Percentiles rank a stretch among this genome's conserved stretches.
Evolutionary conservation across 2,113 vertebrate genomes (phyloP).

Genomic region (Dinomys branickii): DNA sequence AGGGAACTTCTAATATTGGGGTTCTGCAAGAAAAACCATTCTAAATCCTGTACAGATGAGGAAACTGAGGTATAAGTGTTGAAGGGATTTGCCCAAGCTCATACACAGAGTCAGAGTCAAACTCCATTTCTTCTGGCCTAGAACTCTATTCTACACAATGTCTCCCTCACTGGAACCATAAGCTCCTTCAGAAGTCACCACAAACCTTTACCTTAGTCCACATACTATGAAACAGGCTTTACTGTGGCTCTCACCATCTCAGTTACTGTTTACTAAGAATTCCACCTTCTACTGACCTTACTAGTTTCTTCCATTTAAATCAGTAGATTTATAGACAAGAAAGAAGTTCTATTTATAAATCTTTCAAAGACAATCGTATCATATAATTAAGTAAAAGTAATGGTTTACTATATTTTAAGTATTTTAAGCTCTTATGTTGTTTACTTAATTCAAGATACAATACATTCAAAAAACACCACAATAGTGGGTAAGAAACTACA

Average conservation of each 20-base stretch:
- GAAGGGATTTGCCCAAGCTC: not conserved
- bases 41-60: not conserved
- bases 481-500: not conserved
- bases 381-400: conserved; percentile 39
- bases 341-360: conserved; percentile 28
- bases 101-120: not conserved
- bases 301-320: not conserved
- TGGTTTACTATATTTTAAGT: not conserved
- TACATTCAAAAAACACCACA: not conserved
- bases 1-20: not conserved
- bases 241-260: not conserved
- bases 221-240: not conserved
- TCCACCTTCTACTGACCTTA: not conserved
- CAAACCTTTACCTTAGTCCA: not conserved
- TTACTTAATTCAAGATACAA: conserved; percentile 48
- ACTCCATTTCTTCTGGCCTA: not conserved
- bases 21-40: not conserved
- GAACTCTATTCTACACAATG: not conserved
- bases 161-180: not conserved
- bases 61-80: not conserved
- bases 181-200: not conserved
- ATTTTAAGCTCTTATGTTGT: not conserved
- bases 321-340: not conserved
- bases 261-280: conserved; percentile 3
- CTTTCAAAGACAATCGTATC: not conserved